A percentile compares a stretch with the other conserved stretches of the same genome.
Evolutionary conservation across 2,888 invertebrate genomes (phyloP).

Genomic region (Schrankia costaestrigalis): DNA sequence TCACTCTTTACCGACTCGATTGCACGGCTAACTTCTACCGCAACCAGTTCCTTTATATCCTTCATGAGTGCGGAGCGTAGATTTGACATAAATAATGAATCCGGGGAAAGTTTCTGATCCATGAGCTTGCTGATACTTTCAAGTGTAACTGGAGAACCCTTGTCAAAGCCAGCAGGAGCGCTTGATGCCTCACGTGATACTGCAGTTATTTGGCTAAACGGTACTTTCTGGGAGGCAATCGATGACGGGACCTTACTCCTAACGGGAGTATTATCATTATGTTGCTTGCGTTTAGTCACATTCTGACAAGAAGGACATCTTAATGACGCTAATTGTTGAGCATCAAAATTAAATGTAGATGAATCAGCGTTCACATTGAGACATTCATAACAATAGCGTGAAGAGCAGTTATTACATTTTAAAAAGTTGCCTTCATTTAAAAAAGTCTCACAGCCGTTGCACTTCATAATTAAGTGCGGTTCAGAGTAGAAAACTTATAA

Average conservation of each 20-base stretch:
- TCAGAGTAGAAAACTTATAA: too few species aligned
- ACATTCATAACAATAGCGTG: not conserved
- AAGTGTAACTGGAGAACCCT: not conserved
- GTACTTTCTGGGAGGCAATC: not conserved
- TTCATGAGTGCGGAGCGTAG: not conserved
- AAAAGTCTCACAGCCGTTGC: not conserved
- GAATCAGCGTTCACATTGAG: not conserved
- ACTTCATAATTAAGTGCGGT: not conserved
- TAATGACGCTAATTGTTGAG: not conserved
- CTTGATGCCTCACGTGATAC: not conserved
- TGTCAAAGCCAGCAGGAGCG: not conserved
- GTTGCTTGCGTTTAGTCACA: not conserved
- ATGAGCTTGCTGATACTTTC: not conserved
- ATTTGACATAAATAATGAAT: not conserved
- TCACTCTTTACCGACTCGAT: constrained; percentile 1
- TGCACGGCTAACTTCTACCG: not conserved
- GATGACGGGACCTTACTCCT: not conserved
- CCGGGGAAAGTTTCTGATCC: not conserved
- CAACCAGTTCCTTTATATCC: constrained; percentile 2
- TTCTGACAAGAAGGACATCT: not conserved
- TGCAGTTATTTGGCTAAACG: not conserved
- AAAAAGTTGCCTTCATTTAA: not conserved
- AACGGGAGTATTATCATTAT: not conserved
- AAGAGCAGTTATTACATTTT: not conserved
- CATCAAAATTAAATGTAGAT: not conserved